Evolutionary conservation across 2,888 invertebrate species (phyloP), one percentile per base, ranked within the genome.

Genomic region (Perdita meconis): DNA sequence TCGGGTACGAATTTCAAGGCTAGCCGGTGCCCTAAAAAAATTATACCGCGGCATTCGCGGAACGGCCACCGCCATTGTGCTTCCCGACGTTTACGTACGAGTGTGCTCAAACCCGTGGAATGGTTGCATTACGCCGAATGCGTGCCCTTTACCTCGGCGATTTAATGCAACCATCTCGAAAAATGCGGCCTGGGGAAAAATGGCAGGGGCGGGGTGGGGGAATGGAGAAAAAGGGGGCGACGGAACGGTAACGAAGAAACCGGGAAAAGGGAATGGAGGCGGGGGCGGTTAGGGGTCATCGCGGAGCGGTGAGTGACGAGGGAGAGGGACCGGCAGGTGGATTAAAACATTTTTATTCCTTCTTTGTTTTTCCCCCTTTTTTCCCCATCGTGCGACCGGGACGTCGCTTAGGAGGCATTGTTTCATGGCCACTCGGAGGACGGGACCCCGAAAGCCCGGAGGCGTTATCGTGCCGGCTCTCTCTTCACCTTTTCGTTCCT

Each of bases 381-480:
- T n/a, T n/a, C n/a, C n/a, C n/a, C n/a, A n/a, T n/a, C 78, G 67
- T 64, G 59, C 24, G 68, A 73, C 79, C 80, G 60, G 69, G 79
- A 59, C 64, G 73, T 85, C 84, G 82, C 74, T 87, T 83, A 86
- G 81, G 78, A 75, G 80, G 75, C 83, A 87, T 86, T 83, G 85
- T 86, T 86, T 86, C 64, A 72, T 67, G 84, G 80, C 70, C 78
- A 73, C 71, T 63, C 65, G 56, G 66, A 40, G 69, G 74, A 71
- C 67, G 56, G 38, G 66, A 70, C 66, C 55, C 40, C n/a, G n/a
- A 1, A 26, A 40, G 51, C 34, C 64, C 50, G 50, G 42, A 22
- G 51, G 61, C 64, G 59, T 10, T 68, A 78, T 67, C 67, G 55
- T 78, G 22, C 38, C 67, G 56, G 64, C 64, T 64, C 73, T 64